phyloP scores from a whole-genome alignment of 2,113 vertebrate genomes.

The Poicephalus gulielmi region DNA sequence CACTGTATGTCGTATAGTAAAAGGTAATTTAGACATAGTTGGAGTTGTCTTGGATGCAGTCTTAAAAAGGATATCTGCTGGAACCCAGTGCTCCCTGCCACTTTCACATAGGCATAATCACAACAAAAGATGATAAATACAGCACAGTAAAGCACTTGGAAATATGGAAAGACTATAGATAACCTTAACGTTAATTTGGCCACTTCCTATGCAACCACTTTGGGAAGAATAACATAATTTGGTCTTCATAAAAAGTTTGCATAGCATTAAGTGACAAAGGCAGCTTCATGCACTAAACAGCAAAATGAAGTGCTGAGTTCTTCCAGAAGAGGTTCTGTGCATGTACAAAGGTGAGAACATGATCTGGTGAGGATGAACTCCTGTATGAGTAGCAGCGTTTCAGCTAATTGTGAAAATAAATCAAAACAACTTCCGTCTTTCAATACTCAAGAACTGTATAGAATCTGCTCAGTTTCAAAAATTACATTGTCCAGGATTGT shows the following conservation, averaged over 20 bases:
- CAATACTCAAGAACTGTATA: neutral
- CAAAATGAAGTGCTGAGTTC: neutral
- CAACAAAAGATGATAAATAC: neutral
- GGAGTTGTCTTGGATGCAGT: neutral
- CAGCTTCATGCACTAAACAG: fast-evolving
- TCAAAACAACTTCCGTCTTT: neutral
- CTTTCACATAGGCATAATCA: neutral
- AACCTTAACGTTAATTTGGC: neutral
- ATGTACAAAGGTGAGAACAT: neutral
- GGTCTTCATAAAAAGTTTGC: neutral
- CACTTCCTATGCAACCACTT: neutral
- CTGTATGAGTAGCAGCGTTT: neutral
- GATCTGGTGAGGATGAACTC: neutral
- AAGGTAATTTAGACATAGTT: neutral
- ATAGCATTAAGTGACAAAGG: neutral
- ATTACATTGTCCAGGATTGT: neutral
- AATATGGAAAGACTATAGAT: neutral
- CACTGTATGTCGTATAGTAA: neutral
- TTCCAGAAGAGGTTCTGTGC: neutral
- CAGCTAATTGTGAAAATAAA: neutral
- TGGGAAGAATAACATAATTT: neutral
- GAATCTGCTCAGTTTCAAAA: neutral
- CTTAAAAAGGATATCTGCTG: neutral
- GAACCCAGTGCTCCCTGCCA: neutral
- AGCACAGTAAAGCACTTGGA: neutral